Conservation (phyloP, 2,797 vertebrate species). For the Antennarius maculatus region DNA sequence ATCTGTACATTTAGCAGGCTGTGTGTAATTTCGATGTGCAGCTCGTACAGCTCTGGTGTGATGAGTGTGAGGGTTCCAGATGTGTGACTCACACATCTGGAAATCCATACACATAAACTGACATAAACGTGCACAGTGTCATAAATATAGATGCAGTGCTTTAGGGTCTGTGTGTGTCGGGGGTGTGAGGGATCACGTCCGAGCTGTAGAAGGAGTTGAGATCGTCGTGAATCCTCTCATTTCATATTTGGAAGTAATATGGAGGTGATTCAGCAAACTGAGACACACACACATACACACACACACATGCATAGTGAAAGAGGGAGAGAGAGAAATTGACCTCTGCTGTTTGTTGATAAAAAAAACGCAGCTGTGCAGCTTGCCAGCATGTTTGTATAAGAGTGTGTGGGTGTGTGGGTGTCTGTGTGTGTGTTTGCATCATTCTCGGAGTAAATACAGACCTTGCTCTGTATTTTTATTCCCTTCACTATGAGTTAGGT, state of each 20-base stretch:
- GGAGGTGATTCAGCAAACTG: not conserved
- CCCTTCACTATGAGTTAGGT: constrained; percentile 26
- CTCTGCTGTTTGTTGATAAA: constrained; percentile 41
- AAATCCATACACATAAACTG: constrained; percentile 13
- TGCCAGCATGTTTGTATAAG: constrained; percentile 15
- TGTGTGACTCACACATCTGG: not conserved
- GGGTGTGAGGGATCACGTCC: not conserved
- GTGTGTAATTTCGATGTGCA: constrained; percentile 3
- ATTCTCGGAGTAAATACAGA: constrained; percentile 32
- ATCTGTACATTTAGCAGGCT: not conserved
- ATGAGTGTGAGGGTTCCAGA: constrained; percentile 32
- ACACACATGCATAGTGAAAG: too few species aligned
- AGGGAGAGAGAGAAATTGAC: constrained; percentile 9
- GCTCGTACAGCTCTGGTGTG: not conserved
- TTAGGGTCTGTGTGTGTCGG: constrained; percentile 11
- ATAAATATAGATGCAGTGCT: constrained; percentile 6
- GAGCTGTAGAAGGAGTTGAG: too few species aligned
- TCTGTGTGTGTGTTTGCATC: constrained; percentile 35
- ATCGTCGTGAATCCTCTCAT: not conserved
- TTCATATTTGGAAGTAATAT: not conserved
- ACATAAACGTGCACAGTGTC: constrained; percentile 8
- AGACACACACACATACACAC: constrained; percentile 2
- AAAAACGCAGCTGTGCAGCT: constrained; percentile 25
- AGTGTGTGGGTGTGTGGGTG: constrained; percentile 21
- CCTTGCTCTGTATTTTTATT: constrained; percentile 37